These are phyloP conservation scores for Karalla daura DNA, from an alignment of 2,797 vertebrate genomes.

Conservation along the genomic window DNA sequence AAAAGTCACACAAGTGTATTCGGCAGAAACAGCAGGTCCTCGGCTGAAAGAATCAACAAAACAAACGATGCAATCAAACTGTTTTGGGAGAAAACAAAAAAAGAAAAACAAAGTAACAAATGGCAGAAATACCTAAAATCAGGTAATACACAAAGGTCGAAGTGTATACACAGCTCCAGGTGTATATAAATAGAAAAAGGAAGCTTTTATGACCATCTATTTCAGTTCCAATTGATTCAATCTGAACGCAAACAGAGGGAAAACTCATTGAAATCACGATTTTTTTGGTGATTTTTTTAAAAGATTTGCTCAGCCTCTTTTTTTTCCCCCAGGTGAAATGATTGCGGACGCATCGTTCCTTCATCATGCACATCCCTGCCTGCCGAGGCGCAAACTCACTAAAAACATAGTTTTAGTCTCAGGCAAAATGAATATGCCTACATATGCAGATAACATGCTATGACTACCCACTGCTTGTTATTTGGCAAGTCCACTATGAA, in stretches of 20 bases:
- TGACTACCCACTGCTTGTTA: constrained; percentile 30
- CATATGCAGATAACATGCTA: constrained; percentile 32
- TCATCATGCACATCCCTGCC: constrained; percentile 46
- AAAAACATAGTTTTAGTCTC: constrained; percentile 28
- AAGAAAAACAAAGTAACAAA: constrained; percentile 26
- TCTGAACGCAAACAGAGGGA: constrained; percentile 29
- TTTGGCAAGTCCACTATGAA: constrained; percentile 65
- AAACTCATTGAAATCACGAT: background rate
- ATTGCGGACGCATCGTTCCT: constrained; percentile 19
- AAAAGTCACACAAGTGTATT: constrained; percentile 45
- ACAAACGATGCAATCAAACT: too few relatives aligned
- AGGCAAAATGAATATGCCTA: constrained; percentile 9
- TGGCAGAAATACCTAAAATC: too few relatives aligned
- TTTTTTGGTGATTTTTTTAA: background rate
- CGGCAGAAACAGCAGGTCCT: constrained; percentile 36
- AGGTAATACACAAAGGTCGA: constrained; percentile 18
- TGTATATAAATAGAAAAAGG: constrained; percentile 12
- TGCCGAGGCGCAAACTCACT: constrained; percentile 16
- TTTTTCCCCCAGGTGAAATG: constrained; percentile 1
- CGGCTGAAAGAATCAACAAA: constrained; percentile 31
- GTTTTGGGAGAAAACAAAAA: too few relatives aligned
- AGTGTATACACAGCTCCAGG: constrained; percentile 33
- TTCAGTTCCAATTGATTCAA: constrained; percentile 27
- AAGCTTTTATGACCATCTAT: constrained; percentile 9
- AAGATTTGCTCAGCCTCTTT: constrained; percentile 6